Conservation (phyloP, 2,888 invertebrate genomes). For the Philonicus albiceps region DNA sequence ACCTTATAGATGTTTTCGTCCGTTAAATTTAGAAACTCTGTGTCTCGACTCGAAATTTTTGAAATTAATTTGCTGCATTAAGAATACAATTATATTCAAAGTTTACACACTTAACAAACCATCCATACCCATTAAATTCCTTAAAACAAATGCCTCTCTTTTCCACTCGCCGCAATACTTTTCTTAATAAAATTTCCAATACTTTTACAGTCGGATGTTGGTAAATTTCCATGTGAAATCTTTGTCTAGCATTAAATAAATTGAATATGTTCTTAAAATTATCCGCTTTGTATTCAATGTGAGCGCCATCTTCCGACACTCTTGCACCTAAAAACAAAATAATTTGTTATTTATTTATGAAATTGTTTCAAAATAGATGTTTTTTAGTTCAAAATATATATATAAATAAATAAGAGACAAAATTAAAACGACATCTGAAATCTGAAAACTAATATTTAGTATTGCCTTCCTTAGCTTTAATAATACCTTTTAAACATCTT, state of each 20-base stretch:
- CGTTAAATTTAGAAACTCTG: constrained; percentile 39
- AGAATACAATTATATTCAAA: background rate
- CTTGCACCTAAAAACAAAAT: constrained; percentile 51
- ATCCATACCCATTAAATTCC: background rate
- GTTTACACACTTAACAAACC: background rate
- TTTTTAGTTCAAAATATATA: too few species aligned
- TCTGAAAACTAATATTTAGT: too few species aligned
- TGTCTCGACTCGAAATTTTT: constrained; percentile 41
- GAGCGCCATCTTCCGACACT: constrained; percentile 53
- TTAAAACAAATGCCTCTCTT: background rate
- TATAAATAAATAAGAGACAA: too few species aligned
- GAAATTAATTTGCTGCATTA: constrained; percentile 26
- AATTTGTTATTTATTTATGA: background rate
- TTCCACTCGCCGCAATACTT: background rate
- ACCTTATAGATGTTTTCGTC: constrained; percentile 43
- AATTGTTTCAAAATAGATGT: background rate
- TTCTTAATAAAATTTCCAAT: constrained; percentile 59
- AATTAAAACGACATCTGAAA: too few species aligned
- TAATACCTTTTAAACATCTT: too few species aligned
- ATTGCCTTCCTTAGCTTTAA: too few species aligned
- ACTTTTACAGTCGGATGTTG: constrained; percentile 62
- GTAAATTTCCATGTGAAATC: constrained; percentile 65
- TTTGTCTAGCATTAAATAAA: constrained; percentile 63
- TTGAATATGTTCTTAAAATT: constrained; percentile 63
- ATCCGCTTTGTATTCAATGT: constrained; percentile 65